These are phyloP conservation scores for Luidia sarsii DNA, from an alignment of 53 echinoderm and acorn worm genomes.

Conservation along the genomic window DNA sequence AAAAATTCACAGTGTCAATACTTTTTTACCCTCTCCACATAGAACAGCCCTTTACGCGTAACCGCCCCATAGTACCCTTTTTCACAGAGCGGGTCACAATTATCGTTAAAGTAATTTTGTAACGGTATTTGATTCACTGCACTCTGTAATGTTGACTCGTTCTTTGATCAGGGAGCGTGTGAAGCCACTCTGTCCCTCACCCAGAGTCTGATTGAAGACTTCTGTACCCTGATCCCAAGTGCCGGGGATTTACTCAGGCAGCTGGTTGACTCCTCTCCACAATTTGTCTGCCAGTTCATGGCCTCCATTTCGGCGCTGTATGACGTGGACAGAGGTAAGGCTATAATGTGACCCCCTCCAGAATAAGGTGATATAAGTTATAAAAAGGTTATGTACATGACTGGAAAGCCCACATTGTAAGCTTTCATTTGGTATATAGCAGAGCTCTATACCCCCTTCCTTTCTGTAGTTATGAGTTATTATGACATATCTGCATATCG, in stretches of 20 bases:
- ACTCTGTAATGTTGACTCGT: neutral
- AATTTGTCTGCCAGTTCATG: slow-evolving; percentile 63
- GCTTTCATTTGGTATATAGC: no score
- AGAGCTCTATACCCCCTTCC: no score
- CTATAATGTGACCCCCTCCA: no score
- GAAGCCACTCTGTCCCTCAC: slow-evolving; percentile 31
- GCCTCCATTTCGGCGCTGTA: slow-evolving; percentile 50
- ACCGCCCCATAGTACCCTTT: no score
- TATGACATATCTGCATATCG: no score
- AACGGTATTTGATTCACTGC: neutral
- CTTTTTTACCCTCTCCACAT: no score
- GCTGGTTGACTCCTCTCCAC: slow-evolving; percentile 47
- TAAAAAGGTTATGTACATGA: no score
- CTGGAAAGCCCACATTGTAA: no score
- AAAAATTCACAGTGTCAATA: neutral
- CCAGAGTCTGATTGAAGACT: slow-evolving; percentile 57
- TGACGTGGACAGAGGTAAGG: slow-evolving; percentile 51
- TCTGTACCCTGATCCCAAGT: slow-evolving; percentile 59
- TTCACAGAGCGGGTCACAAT: neutral
- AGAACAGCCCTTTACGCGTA: no score
- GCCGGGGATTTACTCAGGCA: slow-evolving; percentile 23
- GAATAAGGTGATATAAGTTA: no score
- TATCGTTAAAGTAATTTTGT: neutral
- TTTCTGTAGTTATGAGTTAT: no score
- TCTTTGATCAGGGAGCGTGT: slow-evolving; percentile 19